These are phyloP conservation scores for Leptinotarsa tumamoca DNA, from an alignment of 2,888 invertebrate genomes.

Conservation along the genomic window DNA sequence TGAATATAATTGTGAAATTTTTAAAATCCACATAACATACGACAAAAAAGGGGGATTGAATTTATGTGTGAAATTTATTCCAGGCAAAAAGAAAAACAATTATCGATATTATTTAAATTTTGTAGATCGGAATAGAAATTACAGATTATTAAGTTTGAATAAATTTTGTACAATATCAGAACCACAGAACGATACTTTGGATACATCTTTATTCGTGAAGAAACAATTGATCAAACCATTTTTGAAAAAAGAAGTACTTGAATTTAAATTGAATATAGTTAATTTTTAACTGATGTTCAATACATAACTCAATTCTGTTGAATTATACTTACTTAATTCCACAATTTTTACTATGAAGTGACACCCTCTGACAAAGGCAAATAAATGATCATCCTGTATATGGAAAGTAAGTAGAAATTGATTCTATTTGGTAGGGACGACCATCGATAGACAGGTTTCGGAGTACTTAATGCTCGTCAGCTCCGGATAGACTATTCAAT, in stretches of 20 bases:
- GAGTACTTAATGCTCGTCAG: too few species aligned
- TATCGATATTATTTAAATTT: constrained; percentile 17
- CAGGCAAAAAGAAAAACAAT: not conserved
- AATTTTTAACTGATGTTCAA: not conserved
- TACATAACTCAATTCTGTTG: too few species aligned
- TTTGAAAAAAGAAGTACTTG: not conserved
- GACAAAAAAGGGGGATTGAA: not conserved
- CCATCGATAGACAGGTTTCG: too few species aligned
- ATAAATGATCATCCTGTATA: too few species aligned
- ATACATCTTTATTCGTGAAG: not conserved
- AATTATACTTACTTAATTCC: too few species aligned
- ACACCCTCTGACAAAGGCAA: too few species aligned
- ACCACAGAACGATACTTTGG: not conserved
- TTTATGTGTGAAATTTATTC: constrained; percentile 9
- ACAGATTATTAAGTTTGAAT: constrained; percentile 14
- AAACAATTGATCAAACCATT: constrained; percentile 2
- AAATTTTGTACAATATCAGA: not conserved
- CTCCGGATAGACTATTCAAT: too few species aligned
- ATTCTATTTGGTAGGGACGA: too few species aligned
- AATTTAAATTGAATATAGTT: not conserved
- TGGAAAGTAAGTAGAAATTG: too few species aligned
- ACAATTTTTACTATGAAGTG: too few species aligned
- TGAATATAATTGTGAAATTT: constrained; percentile 15
- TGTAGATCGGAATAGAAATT: not conserved
- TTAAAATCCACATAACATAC: constrained; percentile 4